Evolutionary conservation across 1,140 invertebrate genomes (phyloP).

Genomic region (Trigoniulus corallinus): DNA sequence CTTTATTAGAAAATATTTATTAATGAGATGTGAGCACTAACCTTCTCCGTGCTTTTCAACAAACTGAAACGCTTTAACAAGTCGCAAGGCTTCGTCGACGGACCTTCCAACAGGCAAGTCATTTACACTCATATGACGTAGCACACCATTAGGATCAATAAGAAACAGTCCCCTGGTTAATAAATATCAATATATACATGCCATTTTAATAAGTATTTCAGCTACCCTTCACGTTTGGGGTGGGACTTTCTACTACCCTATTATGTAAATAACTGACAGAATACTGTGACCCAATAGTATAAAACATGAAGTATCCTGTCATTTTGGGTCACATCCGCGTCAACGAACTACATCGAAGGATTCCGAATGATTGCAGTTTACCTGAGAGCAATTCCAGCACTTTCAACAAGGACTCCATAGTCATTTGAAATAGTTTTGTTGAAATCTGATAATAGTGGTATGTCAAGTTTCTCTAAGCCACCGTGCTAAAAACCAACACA

Average conservation of each 20-base stretch:
- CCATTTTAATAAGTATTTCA: too few species aligned
- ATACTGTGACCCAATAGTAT: slow-evolving; percentile 59
- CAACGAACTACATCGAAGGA: slow-evolving; percentile 51
- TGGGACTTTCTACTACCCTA: too few species aligned
- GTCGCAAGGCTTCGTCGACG: slow-evolving; percentile 73
- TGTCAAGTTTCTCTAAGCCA: slow-evolving; percentile 74
- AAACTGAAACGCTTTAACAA: slow-evolving; percentile 86
- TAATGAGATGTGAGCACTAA: slow-evolving; percentile 16
- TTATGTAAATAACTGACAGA: slow-evolving; percentile 56
- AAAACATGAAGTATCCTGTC: slow-evolving; percentile 78
- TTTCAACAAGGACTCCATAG: slow-evolving; percentile 75
- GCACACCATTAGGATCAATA: slow-evolving; percentile 55
- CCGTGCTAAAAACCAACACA: slow-evolving; percentile 43
- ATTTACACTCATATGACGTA: slow-evolving; percentile 32
- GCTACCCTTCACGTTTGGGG: too few species aligned
- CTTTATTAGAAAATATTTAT: not conserved
- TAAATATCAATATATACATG: slow-evolving; percentile 19
- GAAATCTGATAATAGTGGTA: slow-evolving; percentile 84
- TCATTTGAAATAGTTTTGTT: slow-evolving; percentile 68
- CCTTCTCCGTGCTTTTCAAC: slow-evolving; percentile 84
- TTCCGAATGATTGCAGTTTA: slow-evolving; percentile 22
- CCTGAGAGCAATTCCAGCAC: slow-evolving; percentile 62
- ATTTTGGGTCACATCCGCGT: slow-evolving; percentile 79
- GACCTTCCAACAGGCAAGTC: slow-evolving; percentile 85
- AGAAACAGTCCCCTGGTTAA: slow-evolving; percentile 49